Percentiles rank a stretch among this genome's conserved stretches.
phyloP scores from a whole-genome alignment of 2,113 vertebrate species.

The Mobula hypostoma region DNA sequence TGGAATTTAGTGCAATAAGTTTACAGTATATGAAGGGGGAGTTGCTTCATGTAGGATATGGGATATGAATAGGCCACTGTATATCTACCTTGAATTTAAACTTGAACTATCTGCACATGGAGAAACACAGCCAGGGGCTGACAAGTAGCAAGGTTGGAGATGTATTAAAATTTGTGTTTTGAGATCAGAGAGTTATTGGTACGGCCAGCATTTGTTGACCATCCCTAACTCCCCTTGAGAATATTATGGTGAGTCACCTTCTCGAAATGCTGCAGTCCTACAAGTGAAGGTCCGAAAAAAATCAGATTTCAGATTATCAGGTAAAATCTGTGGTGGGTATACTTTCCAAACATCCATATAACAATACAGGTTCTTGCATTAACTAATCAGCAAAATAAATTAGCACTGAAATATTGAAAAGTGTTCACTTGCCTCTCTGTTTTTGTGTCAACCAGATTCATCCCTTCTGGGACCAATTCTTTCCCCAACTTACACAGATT shows the following conservation, averaged over 20 bases:
- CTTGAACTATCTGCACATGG: not conserved
- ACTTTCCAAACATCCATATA: not conserved
- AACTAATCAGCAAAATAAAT: not conserved
- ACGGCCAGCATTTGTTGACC: too few species aligned
- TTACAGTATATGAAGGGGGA: not conserved
- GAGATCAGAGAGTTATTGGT: not conserved
- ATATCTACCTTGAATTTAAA: not conserved
- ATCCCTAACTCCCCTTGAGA: too few species aligned
- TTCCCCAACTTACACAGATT: slow-evolving; percentile 79
- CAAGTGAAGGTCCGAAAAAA: not conserved
- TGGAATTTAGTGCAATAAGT: not conserved
- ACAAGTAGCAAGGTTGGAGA: not conserved
- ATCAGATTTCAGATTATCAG: not conserved
- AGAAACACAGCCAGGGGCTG: not conserved
- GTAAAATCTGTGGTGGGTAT: not conserved
- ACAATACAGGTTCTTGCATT: too few species aligned
- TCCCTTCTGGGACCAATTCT: slow-evolving; percentile 56
- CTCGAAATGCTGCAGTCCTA: too few species aligned
- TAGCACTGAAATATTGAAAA: not conserved
- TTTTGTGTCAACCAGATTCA: slow-evolving; percentile 45
- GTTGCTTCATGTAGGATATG: not conserved
- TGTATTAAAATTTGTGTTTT: too few species aligned
- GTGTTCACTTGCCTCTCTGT: slow-evolving; percentile 52
- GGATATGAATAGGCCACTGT: not conserved
- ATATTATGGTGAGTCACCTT: too few species aligned